Evolutionary conservation across 1,140 invertebrate genomes (phyloP).

Genomic region (Drosophila kanapiae): DNA sequence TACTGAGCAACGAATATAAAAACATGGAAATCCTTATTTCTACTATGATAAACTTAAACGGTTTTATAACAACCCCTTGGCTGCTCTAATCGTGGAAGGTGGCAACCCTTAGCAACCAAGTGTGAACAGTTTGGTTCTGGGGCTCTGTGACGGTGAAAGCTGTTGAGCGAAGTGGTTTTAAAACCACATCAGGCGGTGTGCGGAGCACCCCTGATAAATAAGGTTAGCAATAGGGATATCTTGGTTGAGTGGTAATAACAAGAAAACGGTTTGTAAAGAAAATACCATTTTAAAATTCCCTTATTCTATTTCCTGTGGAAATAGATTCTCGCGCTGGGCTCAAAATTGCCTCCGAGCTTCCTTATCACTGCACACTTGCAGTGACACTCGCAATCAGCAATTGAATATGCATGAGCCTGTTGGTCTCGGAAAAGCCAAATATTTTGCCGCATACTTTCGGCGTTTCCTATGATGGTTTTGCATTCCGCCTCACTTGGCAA

Average conservation of each 20-base stretch:
- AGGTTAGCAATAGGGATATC: not conserved
- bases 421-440: slow-evolving; percentile 41
- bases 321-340: slow-evolving; percentile 7
- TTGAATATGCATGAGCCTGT: slow-evolving; percentile 55
- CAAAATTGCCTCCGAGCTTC: slow-evolving; percentile 17
- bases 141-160: no score
- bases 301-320: not conserved
- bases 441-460: slow-evolving; percentile 42
- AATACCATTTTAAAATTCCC: not conserved
- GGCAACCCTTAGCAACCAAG: no score
- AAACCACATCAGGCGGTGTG: no score
- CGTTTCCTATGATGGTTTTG: slow-evolving; percentile 23
- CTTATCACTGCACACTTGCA: slow-evolving; percentile 30
- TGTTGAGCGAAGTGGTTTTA: no score
- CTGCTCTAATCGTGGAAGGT: no score
- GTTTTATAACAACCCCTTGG: no score
- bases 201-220: no score
- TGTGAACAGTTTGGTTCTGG: no score
- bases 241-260: not conserved
- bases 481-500: slow-evolving; percentile 55
- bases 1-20: no score
- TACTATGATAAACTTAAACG: no score
- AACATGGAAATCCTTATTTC: no score
- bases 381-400: slow-evolving; percentile 42
- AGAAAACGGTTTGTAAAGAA: not conserved